Conservation (phyloP, 2,113 vertebrate genomes). For the Dromaius novaehollandiae region DNA sequence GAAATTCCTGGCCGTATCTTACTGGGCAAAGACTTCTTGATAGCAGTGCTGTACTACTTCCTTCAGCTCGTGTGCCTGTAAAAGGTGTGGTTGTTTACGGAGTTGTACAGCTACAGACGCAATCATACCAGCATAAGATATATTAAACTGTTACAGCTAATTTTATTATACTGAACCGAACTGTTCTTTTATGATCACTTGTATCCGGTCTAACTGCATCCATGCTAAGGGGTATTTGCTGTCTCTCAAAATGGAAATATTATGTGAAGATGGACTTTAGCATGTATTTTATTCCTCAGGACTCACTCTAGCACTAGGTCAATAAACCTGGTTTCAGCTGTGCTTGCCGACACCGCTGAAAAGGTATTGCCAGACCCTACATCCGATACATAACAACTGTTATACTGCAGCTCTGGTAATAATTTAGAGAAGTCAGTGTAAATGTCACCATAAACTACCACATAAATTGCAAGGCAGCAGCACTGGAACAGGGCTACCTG, state of each 20-base stretch:
- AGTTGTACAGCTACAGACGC: background rate
- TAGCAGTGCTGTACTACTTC: background rate
- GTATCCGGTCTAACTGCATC: background rate
- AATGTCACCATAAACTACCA: background rate
- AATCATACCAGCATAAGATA: background rate
- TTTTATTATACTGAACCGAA: background rate
- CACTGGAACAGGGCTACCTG: background rate
- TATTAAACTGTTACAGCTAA: background rate
- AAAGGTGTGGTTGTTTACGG: background rate
- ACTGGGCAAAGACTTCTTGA: background rate
- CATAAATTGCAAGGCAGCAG: background rate
- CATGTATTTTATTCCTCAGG: fast-evolving
- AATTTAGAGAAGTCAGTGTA: background rate
- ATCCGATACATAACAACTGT: background rate
- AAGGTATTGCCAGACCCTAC: background rate
- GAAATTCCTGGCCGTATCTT: background rate
- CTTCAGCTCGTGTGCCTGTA: background rate
- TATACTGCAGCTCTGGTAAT: background rate
- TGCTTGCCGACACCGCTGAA: background rate
- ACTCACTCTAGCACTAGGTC: background rate
- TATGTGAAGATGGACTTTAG: background rate
- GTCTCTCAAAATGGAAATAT: background rate
- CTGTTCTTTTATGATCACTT: background rate
- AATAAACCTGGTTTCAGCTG: background rate
- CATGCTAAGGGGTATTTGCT: background rate